A percentile compares a stretch with the other conserved stretches of the same genome.
These are phyloP conservation scores for Periophthalmus modestus DNA, from an alignment of 2,113 vertebrate genomes.

Conservation along the genomic window DNA sequence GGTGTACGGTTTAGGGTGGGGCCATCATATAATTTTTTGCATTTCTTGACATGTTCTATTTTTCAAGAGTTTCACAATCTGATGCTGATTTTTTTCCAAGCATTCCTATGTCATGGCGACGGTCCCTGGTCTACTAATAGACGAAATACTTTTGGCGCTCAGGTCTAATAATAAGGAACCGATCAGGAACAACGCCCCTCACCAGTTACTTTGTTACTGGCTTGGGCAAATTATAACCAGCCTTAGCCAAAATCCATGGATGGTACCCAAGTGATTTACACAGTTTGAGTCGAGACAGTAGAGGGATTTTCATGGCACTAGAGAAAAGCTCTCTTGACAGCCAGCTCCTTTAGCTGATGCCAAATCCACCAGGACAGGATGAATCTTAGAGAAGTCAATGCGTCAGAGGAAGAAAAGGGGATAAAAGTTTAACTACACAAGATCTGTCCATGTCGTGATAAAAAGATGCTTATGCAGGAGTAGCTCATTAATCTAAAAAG, in stretches of 20 bases:
- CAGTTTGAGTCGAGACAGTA: constrained; percentile 44
- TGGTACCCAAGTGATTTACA: constrained; percentile 57
- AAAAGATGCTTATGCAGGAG: constrained; percentile 22
- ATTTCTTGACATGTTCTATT: too few relatives aligned
- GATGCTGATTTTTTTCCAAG: too few relatives aligned
- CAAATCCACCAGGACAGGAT: constrained; percentile 51
- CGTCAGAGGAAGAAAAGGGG: constrained; percentile 18
- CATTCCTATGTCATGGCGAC: too few relatives aligned
- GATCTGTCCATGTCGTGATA: constrained; percentile 39
- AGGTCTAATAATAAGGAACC: too few relatives aligned
- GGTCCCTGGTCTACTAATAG: too few relatives aligned
- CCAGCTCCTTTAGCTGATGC: constrained; percentile 50
- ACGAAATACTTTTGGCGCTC: too few relatives aligned
- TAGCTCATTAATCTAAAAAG: constrained; percentile 48
- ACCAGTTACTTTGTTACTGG: too few relatives aligned
- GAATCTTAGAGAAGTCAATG: constrained; percentile 59
- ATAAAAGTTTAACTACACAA: constrained; percentile 23
- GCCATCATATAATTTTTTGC: too few relatives aligned
- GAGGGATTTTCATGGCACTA: constrained; percentile 49
- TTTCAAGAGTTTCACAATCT: too few relatives aligned
- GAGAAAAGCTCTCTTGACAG: constrained; percentile 59
- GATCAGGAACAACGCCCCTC: too few relatives aligned
- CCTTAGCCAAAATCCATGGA: constrained; percentile 42
- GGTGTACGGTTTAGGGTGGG: too few relatives aligned
- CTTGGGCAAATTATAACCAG: not conserved